These are phyloP conservation scores for Gephyroberyx darwinii DNA, from an alignment of 2,797 vertebrate species.

Conservation along the genomic window DNA sequence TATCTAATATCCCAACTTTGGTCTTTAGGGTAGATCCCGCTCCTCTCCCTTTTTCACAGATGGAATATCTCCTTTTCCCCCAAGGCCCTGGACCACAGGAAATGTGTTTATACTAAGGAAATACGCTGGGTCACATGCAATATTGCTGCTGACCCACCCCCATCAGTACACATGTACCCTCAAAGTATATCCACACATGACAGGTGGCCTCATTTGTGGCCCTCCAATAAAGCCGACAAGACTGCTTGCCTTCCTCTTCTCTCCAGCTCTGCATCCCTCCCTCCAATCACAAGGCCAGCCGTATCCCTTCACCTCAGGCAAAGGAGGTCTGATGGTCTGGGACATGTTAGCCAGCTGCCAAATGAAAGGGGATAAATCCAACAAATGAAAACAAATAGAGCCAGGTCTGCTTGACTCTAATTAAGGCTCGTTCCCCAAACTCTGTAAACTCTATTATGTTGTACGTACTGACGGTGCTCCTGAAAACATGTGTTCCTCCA, in stretches of 20 bases:
- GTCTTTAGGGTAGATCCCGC: conserved; percentile 71
- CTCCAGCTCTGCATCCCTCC: conserved; percentile 28
- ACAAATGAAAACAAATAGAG: conserved; percentile 84
- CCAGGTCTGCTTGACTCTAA: conserved; percentile 75
- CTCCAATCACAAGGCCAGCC: conserved; percentile 63
- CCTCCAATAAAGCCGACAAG: conserved; percentile 62
- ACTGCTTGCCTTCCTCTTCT: conserved; percentile 49
- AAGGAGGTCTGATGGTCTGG: conserved; percentile 71
- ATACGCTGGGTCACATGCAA: conserved; percentile 54
- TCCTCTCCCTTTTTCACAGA: conserved; percentile 55
- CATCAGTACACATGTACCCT: conserved; percentile 31
- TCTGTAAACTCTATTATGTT: conserved; percentile 68
- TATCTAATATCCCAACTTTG: conserved; percentile 76
- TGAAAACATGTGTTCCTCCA: conserved; percentile 76
- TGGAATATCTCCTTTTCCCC: conserved; percentile 48
- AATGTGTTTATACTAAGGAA: conserved; percentile 64
- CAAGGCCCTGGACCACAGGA: conserved; percentile 50
- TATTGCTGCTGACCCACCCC: conserved; percentile 52
- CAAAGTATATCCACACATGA: conserved; percentile 56
- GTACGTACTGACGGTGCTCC: conserved; percentile 66
- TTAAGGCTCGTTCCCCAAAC: conserved; percentile 71
- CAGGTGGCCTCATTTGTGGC: conserved; percentile 70
- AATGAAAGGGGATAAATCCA: conserved; percentile 85
- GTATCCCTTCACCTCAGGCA: conserved; percentile 73
- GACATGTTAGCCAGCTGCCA: conserved; percentile 81